Base-by-base conservation (phyloP, 2,113 vertebrate genomes). In the Corydoras sp. region DNA sequence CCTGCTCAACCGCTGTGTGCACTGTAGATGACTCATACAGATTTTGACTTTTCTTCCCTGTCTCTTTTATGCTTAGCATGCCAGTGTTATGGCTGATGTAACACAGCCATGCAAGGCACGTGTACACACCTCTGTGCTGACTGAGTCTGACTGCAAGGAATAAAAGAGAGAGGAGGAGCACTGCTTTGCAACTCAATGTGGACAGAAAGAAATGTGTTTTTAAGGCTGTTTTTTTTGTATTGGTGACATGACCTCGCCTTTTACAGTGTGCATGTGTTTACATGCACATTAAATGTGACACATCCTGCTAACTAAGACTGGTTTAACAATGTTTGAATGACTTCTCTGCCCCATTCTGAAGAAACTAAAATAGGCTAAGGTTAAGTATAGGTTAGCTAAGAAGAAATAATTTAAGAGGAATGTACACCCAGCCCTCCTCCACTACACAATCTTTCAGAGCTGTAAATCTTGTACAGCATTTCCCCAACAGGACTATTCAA, bases 341-440 rank as follows among this genome's bases (percentile, higher is more conserved):
- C 72, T 77, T 30, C 60, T 65, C 65, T 74, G 55, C 58, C 61
- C 58, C 60, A 53, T 65, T 80, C 79, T 82, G 81, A 84, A 83
- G 76, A 77, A 84, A 83, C 85, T 81, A 82, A 86, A 88, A 85
- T 82, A 86, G 85, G 81, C 78, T 76, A 68, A 81, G 80, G 84
- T 87, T 85, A 86, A 83, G 83, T 85, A 87, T 85, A 85, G 86
- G 82, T 85, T 81, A 82, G 75, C 60, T 59, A 81, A 85, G 50
- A 66, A 83, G 83, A 80, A 87, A 87, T 85, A 71, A 83, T 87
- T 86, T 81, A 71, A 82, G 76, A 83, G 84, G 83, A 80, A 84
- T 87, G 78, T 77, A 73, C 79, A 83, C 84, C 82, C 82, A 61
- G n/a, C 56, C 73, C 78, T 77, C 50, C 76, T 76, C 78, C 78